phyloP scores from a whole-genome alignment of 2,113 vertebrate genomes.

The Ceyx melanurus region DNA sequence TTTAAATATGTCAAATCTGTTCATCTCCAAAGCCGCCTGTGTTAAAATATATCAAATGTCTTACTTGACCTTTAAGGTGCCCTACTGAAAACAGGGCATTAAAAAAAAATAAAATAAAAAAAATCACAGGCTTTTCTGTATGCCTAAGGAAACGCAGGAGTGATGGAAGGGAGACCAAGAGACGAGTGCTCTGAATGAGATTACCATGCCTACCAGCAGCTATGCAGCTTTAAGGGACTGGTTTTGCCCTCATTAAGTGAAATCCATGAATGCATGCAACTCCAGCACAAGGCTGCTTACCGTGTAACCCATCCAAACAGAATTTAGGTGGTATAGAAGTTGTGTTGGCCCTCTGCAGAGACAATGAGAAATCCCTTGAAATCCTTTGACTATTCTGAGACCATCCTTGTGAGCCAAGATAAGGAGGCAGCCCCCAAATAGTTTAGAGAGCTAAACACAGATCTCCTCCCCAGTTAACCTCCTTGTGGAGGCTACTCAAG shows the following conservation, averaged over 20 bases:
- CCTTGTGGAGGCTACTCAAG: background rate
- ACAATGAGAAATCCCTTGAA: background rate
- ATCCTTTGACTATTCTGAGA: background rate
- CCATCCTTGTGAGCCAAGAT: background rate
- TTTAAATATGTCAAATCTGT: slow-evolving; percentile 82
- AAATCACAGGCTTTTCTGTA: slow-evolving; percentile 8
- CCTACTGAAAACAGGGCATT: slow-evolving; percentile 55
- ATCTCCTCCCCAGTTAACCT: background rate
- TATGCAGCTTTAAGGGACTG: background rate
- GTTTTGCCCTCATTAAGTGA: background rate
- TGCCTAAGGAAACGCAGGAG: background rate
- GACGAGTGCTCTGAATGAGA: background rate
- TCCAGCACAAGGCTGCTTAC: background rate
- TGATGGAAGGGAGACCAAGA: background rate
- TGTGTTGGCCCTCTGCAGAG: background rate
- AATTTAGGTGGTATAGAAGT: background rate
- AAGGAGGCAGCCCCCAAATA: background rate
- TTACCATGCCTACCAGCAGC: background rate
- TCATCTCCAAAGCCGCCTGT: slow-evolving; percentile 70
- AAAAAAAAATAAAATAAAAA: slow-evolving; percentile 1
- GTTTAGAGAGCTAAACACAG: background rate
- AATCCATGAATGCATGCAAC: background rate
- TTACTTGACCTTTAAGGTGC: slow-evolving; percentile 74
- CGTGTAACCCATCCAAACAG: background rate
- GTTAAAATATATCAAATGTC: slow-evolving; percentile 75